Base-by-base conservation (phyloP, 2,797 vertebrate species). In the Melanotaenia maccullochi region DNA sequence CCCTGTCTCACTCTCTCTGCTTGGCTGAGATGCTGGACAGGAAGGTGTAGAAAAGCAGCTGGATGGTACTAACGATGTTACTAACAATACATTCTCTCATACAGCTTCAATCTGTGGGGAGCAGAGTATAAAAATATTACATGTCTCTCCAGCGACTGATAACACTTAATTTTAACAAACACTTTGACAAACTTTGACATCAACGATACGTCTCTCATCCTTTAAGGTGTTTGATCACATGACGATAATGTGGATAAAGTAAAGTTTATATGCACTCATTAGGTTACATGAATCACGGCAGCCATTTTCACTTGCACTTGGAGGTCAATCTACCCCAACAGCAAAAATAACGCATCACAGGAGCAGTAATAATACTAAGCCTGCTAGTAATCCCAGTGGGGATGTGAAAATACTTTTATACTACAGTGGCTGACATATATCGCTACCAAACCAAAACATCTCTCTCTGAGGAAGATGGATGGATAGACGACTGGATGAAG, bases 11-110 rank as follows among this genome's bases (percentile, higher is more conserved):
- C 32, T 33, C 75, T 82, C 76, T 83, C 83, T 86, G 79, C 85
- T 83, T 42, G 78, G 80, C 32, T 83, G 84, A 82, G 76, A 82
- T 59, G 79, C 79, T 82, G 88, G 86, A 90, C 85, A 89, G 85
- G 85, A 86, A 85, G 88, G 84, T 82, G 82, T 85, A 70, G 83
- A 83, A 85, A 89, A 91, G 85, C 86, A 91, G 88, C 89, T 87
- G 88, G 83, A 89, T 86, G 84, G 76, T 85, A 67, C 85, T 88
- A 90, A 88, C 82, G 75, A 89, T 87, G 87, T 80, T 82, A 85
- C 88, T 88, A 88, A 91, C 84, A 90, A 90, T 88, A 87, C 78
- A 76, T 73, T 58, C 72, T 49, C 81, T 83, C 80, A 78, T 77
- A 78, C 71, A 76, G 80, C 75, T 73, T 82, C 76, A 69, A 68